phyloP scores from a whole-genome alignment of 2,113 vertebrate genomes.

The Cisticola juncidis region DNA sequence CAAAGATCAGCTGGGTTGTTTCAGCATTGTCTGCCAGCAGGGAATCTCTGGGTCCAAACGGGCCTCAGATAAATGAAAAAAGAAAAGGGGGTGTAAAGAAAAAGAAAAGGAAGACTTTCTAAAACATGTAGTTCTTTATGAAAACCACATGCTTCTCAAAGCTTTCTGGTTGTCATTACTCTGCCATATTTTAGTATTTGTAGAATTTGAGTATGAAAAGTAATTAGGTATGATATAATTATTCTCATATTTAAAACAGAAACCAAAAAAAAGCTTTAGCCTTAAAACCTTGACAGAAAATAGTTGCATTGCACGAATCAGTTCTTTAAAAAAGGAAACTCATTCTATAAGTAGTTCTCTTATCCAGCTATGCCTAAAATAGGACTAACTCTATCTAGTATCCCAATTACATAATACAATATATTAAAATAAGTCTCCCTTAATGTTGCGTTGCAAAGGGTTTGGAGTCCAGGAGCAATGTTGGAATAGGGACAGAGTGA shows the following conservation, averaged over 20 bases:
- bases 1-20: slow-evolving; percentile 79
- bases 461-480: slow-evolving; percentile 68
- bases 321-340: slow-evolving; percentile 67
- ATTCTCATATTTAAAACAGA: slow-evolving; percentile 49
- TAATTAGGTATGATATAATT: slow-evolving; percentile 40
- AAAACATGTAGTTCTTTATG: slow-evolving; percentile 73
- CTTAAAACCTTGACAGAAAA: slow-evolving; percentile 55
- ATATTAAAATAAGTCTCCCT: slow-evolving; percentile 71
- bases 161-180: slow-evolving; percentile 70
- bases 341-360: slow-evolving; percentile 72
- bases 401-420: slow-evolving; percentile 67
- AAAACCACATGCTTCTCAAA: slow-evolving; percentile 79
- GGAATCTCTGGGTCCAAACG: slow-evolving; percentile 69
- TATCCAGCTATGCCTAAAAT: slow-evolving; percentile 72
- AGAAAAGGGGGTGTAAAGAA: slow-evolving; percentile 3
- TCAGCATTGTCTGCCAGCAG: slow-evolving; percentile 78
- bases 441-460: slow-evolving; percentile 55
- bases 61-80: slow-evolving; percentile 67
- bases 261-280: not conserved
- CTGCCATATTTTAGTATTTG: slow-evolving; percentile 75
- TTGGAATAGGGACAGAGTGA: slow-evolving; percentile 75
- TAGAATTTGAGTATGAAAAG: slow-evolving; percentile 73
- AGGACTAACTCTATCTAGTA: slow-evolving; percentile 64
- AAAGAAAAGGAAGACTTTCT: slow-evolving; percentile 69
- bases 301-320: slow-evolving; percentile 31